These are phyloP conservation scores for Diabrotica undecimpunctata DNA, from an alignment of 1,140 invertebrate genomes.

Conservation along the genomic window DNA sequence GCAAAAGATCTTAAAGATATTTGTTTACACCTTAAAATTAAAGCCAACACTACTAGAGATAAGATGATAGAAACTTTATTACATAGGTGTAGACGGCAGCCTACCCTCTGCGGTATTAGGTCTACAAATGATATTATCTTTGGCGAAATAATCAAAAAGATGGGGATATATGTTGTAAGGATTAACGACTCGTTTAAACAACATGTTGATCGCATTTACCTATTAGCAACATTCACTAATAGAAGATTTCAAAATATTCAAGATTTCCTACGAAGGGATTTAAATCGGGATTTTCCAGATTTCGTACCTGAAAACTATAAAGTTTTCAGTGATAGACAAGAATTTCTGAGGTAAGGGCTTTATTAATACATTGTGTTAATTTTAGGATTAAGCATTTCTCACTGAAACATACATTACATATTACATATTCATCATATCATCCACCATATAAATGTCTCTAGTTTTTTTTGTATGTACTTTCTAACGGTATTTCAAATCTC, in stretches of 20 bases:
- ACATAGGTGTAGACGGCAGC: conserved; percentile 5
- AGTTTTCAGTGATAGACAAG: conserved; percentile 20
- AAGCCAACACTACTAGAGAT: conserved; percentile 13
- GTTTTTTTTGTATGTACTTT: too few species aligned
- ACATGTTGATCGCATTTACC: conserved; percentile 20
- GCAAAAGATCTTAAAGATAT: neutral
- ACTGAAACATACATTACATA: too few species aligned
- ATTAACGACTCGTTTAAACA: conserved; percentile 12
- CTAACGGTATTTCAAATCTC: too few species aligned
- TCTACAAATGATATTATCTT: conserved; percentile 13
- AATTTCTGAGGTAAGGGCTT: conserved; percentile 22
- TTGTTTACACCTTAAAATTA: conserved; percentile 2
- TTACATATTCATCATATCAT: too few species aligned
- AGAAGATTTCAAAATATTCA: conserved; percentile 20
- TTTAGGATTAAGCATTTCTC: too few species aligned
- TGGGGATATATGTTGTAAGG: conserved; percentile 16
- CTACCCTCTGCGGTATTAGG: neutral
- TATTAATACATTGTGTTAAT: too few species aligned
- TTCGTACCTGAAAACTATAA: conserved; percentile 8
- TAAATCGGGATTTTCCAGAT: conserved; percentile 20
- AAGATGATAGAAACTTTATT: conserved; percentile 8
- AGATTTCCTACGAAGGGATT: conserved; percentile 11
- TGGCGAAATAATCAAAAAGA: conserved; percentile 13
- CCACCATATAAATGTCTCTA: too few species aligned
- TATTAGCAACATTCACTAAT: conserved; percentile 28